Conservation (phyloP, 2,113 vertebrate genomes). For the Deroptyus accipitrinus region DNA sequence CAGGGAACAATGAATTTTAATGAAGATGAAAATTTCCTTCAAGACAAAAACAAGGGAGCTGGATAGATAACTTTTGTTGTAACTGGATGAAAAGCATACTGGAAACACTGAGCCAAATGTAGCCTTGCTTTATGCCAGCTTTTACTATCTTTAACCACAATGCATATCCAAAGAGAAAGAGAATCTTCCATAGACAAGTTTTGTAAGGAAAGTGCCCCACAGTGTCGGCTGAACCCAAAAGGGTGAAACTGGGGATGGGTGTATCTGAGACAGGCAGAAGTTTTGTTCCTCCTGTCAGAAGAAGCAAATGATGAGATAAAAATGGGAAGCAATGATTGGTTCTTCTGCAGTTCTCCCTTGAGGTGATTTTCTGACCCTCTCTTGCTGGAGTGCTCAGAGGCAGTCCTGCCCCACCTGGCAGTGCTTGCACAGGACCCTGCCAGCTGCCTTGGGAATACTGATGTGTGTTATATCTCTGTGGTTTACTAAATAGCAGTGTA, state of each 20-base stretch:
- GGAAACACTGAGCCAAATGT: not conserved
- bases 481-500: not conserved
- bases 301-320: not conserved
- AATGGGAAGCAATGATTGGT: not conserved
- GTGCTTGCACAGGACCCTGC: not conserved
- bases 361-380: not conserved
- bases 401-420: not conserved
- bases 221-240: not conserved
- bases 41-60: not conserved
- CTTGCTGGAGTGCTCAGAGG: not conserved
- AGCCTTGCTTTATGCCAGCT: not conserved
- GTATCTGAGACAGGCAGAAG: not conserved
- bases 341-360: not conserved
- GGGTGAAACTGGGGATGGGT: not conserved
- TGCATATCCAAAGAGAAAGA: not conserved
- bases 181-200: not conserved
- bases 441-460: not conserved
- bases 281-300: not conserved
- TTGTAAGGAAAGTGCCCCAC: not conserved
- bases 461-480: not conserved
- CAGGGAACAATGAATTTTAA: conserved; percentile 22
- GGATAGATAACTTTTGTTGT: not conserved
- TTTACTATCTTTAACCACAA: not conserved
- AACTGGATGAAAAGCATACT: not conserved
- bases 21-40: not conserved